Evolutionary conservation across 1,140 invertebrate genomes (phyloP).

Genomic region (Nasonia longicornis): DNA sequence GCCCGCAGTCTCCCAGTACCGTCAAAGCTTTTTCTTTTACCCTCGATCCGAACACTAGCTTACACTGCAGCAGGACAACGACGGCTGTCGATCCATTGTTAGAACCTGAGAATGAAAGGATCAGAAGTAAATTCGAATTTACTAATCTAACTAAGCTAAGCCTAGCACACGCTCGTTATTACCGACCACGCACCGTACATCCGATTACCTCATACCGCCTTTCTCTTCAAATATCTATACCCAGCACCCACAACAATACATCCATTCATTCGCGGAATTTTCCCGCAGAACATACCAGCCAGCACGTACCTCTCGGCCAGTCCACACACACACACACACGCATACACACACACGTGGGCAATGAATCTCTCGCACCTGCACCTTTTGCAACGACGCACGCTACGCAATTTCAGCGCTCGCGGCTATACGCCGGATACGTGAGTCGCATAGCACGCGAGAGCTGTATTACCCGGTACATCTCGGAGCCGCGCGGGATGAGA

Average conservation of each 20-base stretch:
- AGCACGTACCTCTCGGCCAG: too few species aligned
- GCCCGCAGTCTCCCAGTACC: too few species aligned
- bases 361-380: not conserved
- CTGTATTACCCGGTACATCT: not conserved
- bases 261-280: not conserved
- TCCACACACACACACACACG: not conserved
- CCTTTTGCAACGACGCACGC: slow-evolving; percentile 12
- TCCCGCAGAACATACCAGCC: not conserved
- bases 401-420: slow-evolving; percentile 20
- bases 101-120: too few species aligned
- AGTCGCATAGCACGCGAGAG: not conserved
- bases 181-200: not conserved
- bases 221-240: not conserved
- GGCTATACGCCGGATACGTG: not conserved
- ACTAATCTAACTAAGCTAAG: too few species aligned
- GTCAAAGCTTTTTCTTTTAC: too few species aligned
- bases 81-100: too few species aligned
- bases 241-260: not conserved
- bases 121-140: too few species aligned
- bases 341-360: not conserved
- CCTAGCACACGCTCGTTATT: too few species aligned
- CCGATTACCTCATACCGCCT: not conserved
- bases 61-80: too few species aligned
- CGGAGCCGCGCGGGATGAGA: not conserved
- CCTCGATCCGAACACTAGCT: too few species aligned